Conservation (phyloP, 2,797 vertebrate genomes). For the Cryptoprocta ferox region DNA sequence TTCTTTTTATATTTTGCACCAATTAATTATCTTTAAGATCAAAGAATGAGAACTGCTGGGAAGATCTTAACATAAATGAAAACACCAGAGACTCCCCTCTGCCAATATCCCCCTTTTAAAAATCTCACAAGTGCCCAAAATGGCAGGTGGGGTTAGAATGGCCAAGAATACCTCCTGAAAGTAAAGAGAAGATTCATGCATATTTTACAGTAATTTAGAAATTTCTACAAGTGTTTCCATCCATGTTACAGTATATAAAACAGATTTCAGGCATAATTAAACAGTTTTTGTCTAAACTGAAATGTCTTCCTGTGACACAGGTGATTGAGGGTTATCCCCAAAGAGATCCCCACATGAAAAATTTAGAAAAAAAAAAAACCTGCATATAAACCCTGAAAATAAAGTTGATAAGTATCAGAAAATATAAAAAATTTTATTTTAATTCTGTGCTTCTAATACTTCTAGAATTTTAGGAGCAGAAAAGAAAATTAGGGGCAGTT, state of each 20-base stretch:
- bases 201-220: background rate
- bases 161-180: background rate
- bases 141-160: background rate
- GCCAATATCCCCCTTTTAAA: background rate
- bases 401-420: background rate
- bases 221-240: background rate
- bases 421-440: background rate
- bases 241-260: background rate
- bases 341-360: background rate
- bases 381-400: background rate
- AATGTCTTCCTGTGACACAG: background rate
- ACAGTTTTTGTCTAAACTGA: background rate
- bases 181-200: background rate
- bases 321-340: background rate
- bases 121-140: background rate
- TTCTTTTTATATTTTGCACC: background rate
- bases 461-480: background rate
- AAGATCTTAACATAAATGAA: background rate
- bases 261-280: background rate
- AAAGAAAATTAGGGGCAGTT: background rate
- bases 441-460: background rate
- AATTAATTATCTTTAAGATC: background rate
- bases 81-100: background rate
- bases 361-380: background rate
- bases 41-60: background rate